phyloP scores from a whole-genome alignment of 1,140 invertebrate species.

The Ostrea edulis region DNA sequence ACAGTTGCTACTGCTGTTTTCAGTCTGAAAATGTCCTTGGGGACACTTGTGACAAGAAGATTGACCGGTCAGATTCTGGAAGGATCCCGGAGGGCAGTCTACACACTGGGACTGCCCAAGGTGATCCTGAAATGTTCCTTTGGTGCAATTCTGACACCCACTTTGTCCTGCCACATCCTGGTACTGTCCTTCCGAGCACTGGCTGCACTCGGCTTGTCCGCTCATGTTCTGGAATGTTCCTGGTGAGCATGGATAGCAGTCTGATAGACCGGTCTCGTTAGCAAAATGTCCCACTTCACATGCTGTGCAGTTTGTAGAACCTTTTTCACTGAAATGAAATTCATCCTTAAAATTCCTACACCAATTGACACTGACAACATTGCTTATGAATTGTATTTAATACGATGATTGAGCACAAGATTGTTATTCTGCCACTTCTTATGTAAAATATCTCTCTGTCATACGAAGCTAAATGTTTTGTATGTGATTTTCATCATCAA shows the following conservation, averaged over 20 bases:
- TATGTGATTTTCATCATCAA: no score
- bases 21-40: conserved; percentile 24
- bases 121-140: conserved; percentile 21
- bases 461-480: no score
- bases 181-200: conserved; percentile 23
- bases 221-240: conserved; percentile 45
- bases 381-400: no score
- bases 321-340: background rate
- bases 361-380: no score
- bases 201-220: conserved; percentile 21
- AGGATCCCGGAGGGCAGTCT: conserved; percentile 38
- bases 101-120: conserved; percentile 12
- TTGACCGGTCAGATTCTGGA: conserved; percentile 38
- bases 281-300: conserved; percentile 42
- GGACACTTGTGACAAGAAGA: conserved; percentile 41
- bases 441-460: no score
- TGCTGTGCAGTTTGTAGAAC: background rate
- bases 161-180: conserved; percentile 24
- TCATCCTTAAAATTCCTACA: background rate
- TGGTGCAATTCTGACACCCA: conserved; percentile 26
- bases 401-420: no score
- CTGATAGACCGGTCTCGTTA: background rate
- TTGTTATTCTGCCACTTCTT: no score
- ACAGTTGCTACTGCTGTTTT: conserved; percentile 26
- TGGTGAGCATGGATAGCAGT: conserved; percentile 27